Conservation (phyloP, 2,113 vertebrate genomes). For the Gorilla gorilla region DNA sequence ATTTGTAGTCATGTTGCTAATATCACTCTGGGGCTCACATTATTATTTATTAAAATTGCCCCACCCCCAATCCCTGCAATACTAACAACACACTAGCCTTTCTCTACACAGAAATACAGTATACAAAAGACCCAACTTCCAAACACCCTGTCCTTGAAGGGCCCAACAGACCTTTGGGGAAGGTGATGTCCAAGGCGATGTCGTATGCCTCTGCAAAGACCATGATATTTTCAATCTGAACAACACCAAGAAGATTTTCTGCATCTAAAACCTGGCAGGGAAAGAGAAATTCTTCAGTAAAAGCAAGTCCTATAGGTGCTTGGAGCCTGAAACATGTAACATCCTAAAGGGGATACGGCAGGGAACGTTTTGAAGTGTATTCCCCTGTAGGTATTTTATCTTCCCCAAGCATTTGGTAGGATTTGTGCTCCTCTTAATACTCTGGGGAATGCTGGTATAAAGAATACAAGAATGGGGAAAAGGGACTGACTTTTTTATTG, state of each 20-base stretch:
- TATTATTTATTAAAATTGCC: neutral
- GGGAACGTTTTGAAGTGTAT: neutral
- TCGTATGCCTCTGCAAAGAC: slow-evolving; percentile 92
- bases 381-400: neutral
- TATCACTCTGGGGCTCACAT: neutral
- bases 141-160: neutral
- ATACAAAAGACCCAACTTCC: neutral
- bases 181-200: slow-evolving; percentile 87
- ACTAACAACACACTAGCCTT: neutral
- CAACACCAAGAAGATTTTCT: slow-evolving; percentile 89
- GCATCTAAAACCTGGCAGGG: slow-evolving; percentile 89
- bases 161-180: slow-evolving; percentile 87
- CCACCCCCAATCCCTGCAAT: neutral
- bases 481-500: neutral
- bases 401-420: neutral
- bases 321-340: neutral
- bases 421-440: neutral
- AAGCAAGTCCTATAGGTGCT: neutral
- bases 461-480: neutral
- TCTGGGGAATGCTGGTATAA: neutral
- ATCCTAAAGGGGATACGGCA: neutral
- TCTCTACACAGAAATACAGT: neutral
- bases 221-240: slow-evolving; percentile 90
- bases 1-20: neutral
- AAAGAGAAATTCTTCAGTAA: slow-evolving; percentile 12